Evolutionary conservation across 2,888 invertebrate genomes (phyloP).

Genomic region (Mamestra brassicae): DNA sequence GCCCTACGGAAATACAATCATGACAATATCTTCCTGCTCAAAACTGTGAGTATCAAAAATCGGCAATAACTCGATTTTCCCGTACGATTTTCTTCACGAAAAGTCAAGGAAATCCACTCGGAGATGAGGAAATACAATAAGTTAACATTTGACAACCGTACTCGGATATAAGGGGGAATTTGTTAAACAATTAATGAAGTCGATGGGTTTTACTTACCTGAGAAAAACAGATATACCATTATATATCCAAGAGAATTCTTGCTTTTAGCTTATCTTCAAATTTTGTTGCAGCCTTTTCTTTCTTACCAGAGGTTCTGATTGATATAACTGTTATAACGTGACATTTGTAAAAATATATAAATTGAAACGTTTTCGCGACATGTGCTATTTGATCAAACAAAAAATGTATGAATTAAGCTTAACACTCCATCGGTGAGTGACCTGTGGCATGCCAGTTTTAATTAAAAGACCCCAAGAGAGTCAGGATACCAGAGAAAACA

Average conservation of each 20-base stretch:
- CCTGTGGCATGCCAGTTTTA: too few species aligned
- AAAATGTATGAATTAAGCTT: too few species aligned
- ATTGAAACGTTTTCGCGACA: too few species aligned
- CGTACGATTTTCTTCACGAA: conserved; percentile 12
- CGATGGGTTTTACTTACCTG: not conserved
- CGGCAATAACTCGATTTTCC: conserved; percentile 41
- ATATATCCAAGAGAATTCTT: not conserved
- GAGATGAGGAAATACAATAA: conserved; percentile 58
- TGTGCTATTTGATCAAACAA: too few species aligned
- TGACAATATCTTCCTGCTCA: conserved; percentile 18
- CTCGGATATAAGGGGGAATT: not conserved
- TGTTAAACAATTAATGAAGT: not conserved
- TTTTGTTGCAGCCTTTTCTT: not conserved
- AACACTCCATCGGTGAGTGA: too few species aligned
- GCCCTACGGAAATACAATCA: conserved; percentile 39
- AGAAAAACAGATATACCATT: not conserved
- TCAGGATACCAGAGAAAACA: too few species aligned
- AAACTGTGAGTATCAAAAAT: conserved; percentile 29
- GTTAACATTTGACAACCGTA: conserved; percentile 35
- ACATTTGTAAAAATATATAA: too few species aligned
- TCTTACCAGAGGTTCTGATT: not conserved
- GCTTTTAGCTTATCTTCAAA: not conserved
- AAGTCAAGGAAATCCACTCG: conserved; percentile 47
- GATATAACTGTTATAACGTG: too few species aligned
- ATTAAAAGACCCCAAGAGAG: too few species aligned